Evolutionary conservation across 2,888 invertebrate species (phyloP), one percentile per base, ranked within the genome.

Genomic region (Calephelis perditalis): DNA sequence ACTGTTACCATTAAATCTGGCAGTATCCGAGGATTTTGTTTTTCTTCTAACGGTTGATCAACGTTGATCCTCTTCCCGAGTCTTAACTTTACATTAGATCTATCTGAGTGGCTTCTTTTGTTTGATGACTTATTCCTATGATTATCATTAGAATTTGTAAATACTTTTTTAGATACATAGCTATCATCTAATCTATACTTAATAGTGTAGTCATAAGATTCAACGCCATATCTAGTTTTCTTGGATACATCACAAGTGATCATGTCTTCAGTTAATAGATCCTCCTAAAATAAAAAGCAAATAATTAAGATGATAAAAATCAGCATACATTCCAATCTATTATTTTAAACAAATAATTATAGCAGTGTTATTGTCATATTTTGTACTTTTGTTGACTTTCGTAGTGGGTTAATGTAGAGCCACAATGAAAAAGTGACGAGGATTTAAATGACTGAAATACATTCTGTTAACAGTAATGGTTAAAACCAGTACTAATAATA

Each of bases 221-320:
- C 96, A 58, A 96, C 94, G 77, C 94, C 86, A 92, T 94, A 79
- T 91, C 92, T 76, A 86, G 92, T 77, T 84, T 92, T 73, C 88
- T 93, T 81, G 84, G 94, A 93, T 9, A 97, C 96, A 80, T 95
- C 95, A 82, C 96, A 96, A 52, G 93, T 93, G 10, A 94, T 93
- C 85, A 97, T 92, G 70, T 95, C 94, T 76, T 96, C 95, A 37
- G 95, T 94, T 59, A 97, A 82, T 0, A 95, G 91, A 69, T 96
- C 96, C 77, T 97, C 96, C 86, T 96, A 94, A n/a, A 87, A 86
- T 60, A 44, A 40, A 12, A 36, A 52, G 49, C n/a, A 40, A 11
- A 44, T 40, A 56, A 58, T 11, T 7, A n/a, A 26, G 26, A 26
- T 26, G 26, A 40, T 40, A 7, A 40, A 7, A 40, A 40, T 40